These are phyloP conservation scores for Caiman crocodilus DNA, from an alignment of 2,797 vertebrate genomes.

Conservation along the genomic window DNA sequence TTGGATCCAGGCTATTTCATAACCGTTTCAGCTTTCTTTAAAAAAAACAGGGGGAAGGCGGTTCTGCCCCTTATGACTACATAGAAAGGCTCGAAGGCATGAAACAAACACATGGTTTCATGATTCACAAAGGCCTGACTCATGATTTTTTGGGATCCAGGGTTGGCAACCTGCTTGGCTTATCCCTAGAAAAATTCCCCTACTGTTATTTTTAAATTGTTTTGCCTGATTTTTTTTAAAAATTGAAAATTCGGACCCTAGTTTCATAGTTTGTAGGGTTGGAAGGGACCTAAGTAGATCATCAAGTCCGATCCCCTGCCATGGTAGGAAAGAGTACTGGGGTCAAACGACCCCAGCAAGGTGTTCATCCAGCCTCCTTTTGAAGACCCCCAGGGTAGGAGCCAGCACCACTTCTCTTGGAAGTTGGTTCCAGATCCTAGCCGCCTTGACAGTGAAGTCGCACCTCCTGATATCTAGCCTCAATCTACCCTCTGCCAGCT, in stretches of 20 bases:
- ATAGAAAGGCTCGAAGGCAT: conserved; percentile 58
- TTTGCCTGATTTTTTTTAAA: conserved; percentile 45
- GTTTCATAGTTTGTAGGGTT: too few species aligned
- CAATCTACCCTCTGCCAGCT: too few species aligned
- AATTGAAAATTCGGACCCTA: neutral
- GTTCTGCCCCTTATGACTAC: conserved; percentile 42
- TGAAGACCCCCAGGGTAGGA: too few species aligned
- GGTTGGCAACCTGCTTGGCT: conserved; percentile 31
- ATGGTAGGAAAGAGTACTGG: too few species aligned
- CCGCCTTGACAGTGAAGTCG: too few species aligned
- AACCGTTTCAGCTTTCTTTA: conserved; percentile 45
- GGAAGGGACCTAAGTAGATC: too few species aligned
- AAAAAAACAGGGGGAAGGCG: neutral
- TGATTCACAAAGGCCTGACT: conserved; percentile 15
- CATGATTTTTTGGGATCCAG: conserved; percentile 17
- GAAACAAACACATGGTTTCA: neutral
- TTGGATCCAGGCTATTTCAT: conserved; percentile 40
- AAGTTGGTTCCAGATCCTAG: too few species aligned
- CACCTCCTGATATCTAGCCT: too few species aligned
- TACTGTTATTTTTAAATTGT: conserved; percentile 38
- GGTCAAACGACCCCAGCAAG: too few species aligned
- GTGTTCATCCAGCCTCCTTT: too few species aligned
- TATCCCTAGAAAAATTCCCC: conserved; percentile 7
- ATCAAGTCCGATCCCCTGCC: too few species aligned
- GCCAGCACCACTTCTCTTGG: too few species aligned